These are phyloP conservation scores for Betta splendens DNA, from an alignment of 2,797 vertebrate species.

Conservation along the genomic window DNA sequence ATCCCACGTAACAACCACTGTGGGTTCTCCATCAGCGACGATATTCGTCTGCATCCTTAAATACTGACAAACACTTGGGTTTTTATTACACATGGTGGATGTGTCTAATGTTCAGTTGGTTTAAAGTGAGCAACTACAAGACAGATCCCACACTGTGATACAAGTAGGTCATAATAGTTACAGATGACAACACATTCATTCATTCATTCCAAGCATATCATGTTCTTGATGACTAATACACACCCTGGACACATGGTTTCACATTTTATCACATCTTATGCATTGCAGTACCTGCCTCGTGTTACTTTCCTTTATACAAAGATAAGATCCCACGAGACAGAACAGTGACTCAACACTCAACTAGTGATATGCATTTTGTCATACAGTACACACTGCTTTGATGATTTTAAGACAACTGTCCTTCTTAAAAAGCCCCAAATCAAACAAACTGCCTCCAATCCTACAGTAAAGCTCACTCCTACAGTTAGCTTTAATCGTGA, in stretches of 20 bases:
- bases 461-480: slow-evolving; percentile 10
- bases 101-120: background rate
- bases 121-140: background rate
- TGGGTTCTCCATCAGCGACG: background rate
- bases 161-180: background rate
- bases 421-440: slow-evolving; percentile 7
- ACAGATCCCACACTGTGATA: background rate
- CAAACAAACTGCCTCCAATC: slow-evolving; percentile 17
- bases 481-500: slow-evolving; percentile 26
- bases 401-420: background rate
- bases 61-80: background rate
- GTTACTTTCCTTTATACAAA: slow-evolving; percentile 3
- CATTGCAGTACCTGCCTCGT: too few relatives aligned
- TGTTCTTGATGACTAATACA: background rate
- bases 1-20: slow-evolving; percentile 21
- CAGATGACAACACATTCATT: background rate
- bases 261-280: background rate
- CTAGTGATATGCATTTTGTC: slow-evolving; percentile 6
- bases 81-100: background rate
- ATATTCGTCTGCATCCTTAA: background rate
- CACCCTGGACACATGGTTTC: background rate
- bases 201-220: background rate
- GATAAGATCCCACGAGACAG: background rate
- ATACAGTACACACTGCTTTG: slow-evolving; percentile 21
- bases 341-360: slow-evolving; percentile 2